phyloP scores from a whole-genome alignment of 2,113 vertebrate species.

The Hiodon tergisus region DNA sequence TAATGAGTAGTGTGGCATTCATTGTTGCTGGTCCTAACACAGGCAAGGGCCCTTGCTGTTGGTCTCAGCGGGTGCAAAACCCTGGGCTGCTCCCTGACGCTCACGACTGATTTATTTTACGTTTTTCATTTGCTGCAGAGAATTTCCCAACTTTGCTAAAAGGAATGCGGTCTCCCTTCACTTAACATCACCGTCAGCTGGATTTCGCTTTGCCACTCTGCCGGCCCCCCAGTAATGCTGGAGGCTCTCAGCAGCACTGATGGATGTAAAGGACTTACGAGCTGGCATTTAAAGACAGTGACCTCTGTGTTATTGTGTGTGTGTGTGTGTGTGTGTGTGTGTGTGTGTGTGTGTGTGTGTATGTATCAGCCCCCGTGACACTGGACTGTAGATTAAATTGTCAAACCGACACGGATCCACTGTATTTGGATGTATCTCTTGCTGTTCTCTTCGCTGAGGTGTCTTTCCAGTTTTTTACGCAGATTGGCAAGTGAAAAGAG shows the following conservation, averaged over 20 bases:
- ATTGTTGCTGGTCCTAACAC: no score
- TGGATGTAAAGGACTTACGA: no score
- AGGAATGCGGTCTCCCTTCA: background rate
- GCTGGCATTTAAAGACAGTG: constrained; percentile 31
- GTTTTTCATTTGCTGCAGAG: background rate
- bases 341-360: constrained; percentile 17
- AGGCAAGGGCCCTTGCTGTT: no score
- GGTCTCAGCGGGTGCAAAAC: no score
- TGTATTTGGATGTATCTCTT: constrained; percentile 1
- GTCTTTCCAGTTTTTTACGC: no score
- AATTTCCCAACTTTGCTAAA: background rate
- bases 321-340: background rate
- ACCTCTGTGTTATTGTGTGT: constrained; percentile 29
- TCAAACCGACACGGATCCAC: background rate
- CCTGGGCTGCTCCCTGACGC: no score
- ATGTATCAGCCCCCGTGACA: background rate
- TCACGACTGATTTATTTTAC: background rate
- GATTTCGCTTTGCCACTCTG: background rate
- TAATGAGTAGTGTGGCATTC: no score
- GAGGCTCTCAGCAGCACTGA: no score
- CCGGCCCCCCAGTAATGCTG: background rate
- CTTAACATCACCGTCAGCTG: background rate
- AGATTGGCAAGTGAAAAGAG: no score
- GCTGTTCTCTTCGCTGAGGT: no score
- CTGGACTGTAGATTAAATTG: constrained; percentile 12